These are phyloP conservation scores for Zaprionus ornatus DNA, from an alignment of 1,140 invertebrate species.

Conservation along the genomic window DNA sequence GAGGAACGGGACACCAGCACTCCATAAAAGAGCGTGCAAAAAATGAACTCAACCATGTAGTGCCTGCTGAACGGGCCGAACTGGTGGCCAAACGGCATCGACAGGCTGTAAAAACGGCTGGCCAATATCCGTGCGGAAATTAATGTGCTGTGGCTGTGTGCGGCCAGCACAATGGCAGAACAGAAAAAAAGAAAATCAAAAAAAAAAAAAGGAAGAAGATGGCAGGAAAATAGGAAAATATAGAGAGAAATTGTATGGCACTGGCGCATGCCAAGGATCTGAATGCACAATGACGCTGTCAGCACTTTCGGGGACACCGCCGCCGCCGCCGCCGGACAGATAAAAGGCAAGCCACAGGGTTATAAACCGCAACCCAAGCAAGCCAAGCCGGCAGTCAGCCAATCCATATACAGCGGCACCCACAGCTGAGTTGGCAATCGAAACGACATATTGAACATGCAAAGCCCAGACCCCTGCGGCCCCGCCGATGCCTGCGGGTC, in stretches of 20 bases:
- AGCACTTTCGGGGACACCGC: conserved; percentile 58
- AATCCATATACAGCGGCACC: background rate
- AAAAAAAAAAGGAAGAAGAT: background rate
- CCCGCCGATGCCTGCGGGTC: background rate
- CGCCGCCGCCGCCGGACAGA: conserved; percentile 49
- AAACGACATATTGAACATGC: conserved; percentile 67
- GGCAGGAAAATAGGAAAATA: conserved; percentile 8
- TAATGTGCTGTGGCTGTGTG: conserved; percentile 67
- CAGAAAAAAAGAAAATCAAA: conserved; percentile 3
- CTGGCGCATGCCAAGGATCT: conserved; percentile 24
- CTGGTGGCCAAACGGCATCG: conserved; percentile 37
- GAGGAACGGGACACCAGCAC: conserved; percentile 8
- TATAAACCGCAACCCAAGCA: conserved; percentile 49
- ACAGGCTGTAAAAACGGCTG: conserved; percentile 54
- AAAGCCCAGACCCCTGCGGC: background rate
- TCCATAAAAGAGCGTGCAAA: conserved; percentile 21
- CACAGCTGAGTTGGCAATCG: conserved; percentile 34
- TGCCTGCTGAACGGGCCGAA: conserved; percentile 3
- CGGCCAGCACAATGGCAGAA: conserved; percentile 24
- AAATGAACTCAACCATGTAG: conserved; percentile 33
- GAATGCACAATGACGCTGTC: conserved; percentile 59
- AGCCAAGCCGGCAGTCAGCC: background rate
- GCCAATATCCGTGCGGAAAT: conserved; percentile 78
- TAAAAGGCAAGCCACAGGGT: conserved; percentile 53
- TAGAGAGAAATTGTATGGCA: conserved; percentile 15